Evolutionary conservation across 2,797 vertebrate genomes (phyloP), one percentile per base, ranked within the genome.

Genomic region (Diplodus sargus): DNA sequence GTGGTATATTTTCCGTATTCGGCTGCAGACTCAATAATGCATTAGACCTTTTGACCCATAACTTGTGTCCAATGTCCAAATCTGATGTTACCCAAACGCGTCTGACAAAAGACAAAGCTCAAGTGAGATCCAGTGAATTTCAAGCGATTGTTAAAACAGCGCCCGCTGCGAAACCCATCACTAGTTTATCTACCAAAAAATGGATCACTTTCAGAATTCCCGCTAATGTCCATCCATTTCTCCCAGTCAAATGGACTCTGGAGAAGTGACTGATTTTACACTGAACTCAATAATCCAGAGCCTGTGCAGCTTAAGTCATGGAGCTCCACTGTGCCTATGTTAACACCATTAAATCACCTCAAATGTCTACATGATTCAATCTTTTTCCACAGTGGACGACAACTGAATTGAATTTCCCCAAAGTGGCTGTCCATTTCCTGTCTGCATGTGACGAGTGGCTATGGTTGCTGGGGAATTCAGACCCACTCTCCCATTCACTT

Each of bases 361-460:
- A 94, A 91, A 95, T 94, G 93, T 91, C 92, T 83, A 82, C 91
- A 91, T 94, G 93, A 94, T 94, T 95, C 94, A 95, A 93, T 94
- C 93, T 93, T 93, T 91, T 91, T 89, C 39, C 90, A 94, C 91
- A 91, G 91, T 79, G 91, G 91, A 93, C 87, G 90, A 94, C 88
- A 83, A 92, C 92, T 82, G 92, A 94, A 95, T 94, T 94, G 92
- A 93, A 94, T 95, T 95, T 92, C 91, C 89, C 89, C 92, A 94
- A 95, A 95, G 95, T 95, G 94, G 90, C 90, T 93, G 93, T 95
- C 93, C 93, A 94, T 94, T 95, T 95, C 93, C 93, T 94, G 92
- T 92, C 93, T 93, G 81, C 75, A 81, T 93, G 90, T 94, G 93
- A 94, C 89, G 90, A 90, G 91, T 94, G 91, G 93, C 92, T 82